Base-by-base conservation (phyloP, 1,140 invertebrate genomes). In the Belonocnema kinseyi region DNA sequence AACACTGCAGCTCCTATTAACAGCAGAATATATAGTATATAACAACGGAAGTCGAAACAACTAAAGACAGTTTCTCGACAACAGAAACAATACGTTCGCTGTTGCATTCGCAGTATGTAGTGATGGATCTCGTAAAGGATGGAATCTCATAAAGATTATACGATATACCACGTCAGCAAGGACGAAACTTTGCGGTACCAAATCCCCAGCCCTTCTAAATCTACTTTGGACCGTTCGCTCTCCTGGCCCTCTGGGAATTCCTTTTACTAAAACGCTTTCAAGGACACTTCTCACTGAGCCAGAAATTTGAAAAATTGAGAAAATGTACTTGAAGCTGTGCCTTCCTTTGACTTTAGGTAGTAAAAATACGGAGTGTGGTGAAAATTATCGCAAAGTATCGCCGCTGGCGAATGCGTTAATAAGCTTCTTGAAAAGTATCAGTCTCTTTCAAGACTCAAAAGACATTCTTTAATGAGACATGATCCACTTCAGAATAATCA, bases 61-160 rank as follows among this genome's bases (percentile, higher is more conserved):
- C 40, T 46, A 11, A 46, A 46, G 40, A 46, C 40, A 46, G 4
- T 54, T 74, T 74, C 73, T 56, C 11, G 73, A 74, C 52, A 16
- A 74, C 52, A 40, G 53, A 51, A 74, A 74, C 73, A 74, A 74
- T 74, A 56, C 21, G 73, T 54, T 56, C 21, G 56, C 73, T 13
- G 17, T 74, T 56, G 26, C 52, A 54, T 50, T 19, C 19, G 54
- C 11, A 61, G 50, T 33, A 75, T 66, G 61, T 75, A 14, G 52
- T 50, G 74, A 16, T 33, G 40, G 19, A 21, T 72, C 83, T 85
- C 74, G 83, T 83, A 79, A 85, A 85, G 82, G 83, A 83, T 85
- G 77, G 81, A 79, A 79, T 56, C 79, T 77, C 77, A 85, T 85
- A 85, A 85, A 85, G 82, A 83, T 81, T 80, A 76, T 46, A 46